phyloP scores from a whole-genome alignment of 2,888 invertebrate species.

The Agrilus cyanescens region DNA sequence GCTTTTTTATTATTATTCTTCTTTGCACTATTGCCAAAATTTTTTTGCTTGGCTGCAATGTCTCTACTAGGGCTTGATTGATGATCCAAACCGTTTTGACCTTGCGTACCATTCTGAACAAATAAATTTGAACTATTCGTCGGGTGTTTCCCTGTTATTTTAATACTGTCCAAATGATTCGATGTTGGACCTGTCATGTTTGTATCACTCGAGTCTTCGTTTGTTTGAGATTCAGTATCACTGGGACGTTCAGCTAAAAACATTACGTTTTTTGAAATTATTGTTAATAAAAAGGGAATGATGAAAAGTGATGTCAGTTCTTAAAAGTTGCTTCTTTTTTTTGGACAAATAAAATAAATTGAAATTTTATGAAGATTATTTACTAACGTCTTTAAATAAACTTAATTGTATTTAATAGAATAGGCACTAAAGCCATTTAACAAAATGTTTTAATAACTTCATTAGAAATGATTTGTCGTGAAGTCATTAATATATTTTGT shows the following conservation, averaged over 20 bases:
- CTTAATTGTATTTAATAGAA: too few species aligned
- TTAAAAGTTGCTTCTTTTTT: too few species aligned
- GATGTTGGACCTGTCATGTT: conserved; percentile 38
- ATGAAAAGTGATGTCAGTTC: too few species aligned
- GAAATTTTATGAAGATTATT: too few species aligned
- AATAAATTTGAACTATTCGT: conserved; percentile 24
- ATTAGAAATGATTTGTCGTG: too few species aligned
- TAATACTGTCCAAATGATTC: conserved; percentile 31
- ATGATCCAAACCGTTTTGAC: conserved; percentile 32
- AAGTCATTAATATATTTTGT: too few species aligned
- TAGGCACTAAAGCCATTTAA: too few species aligned
- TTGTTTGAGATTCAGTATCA: conserved; percentile 78
- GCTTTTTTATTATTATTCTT: conserved; percentile 73
- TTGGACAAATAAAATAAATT: too few species aligned
- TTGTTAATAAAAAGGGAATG: too few species aligned
- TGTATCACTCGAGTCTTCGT: conserved; percentile 59
- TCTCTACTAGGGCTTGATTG: conserved; percentile 41
- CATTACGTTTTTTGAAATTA: conserved; percentile 20
- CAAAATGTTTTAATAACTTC: too few species aligned
- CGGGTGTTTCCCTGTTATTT: conserved; percentile 33
- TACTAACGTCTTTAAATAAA: too few species aligned
- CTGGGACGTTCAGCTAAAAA: conserved; percentile 68
- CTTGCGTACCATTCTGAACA: conserved; percentile 26
- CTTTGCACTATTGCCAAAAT: conserved; percentile 46
- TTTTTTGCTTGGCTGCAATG: conserved; percentile 54